A percentile compares a stretch with the other conserved stretches of the same genome.
Evolutionary conservation across 2,888 invertebrate species (phyloP).

Genomic region (Acrobasis consociella): DNA sequence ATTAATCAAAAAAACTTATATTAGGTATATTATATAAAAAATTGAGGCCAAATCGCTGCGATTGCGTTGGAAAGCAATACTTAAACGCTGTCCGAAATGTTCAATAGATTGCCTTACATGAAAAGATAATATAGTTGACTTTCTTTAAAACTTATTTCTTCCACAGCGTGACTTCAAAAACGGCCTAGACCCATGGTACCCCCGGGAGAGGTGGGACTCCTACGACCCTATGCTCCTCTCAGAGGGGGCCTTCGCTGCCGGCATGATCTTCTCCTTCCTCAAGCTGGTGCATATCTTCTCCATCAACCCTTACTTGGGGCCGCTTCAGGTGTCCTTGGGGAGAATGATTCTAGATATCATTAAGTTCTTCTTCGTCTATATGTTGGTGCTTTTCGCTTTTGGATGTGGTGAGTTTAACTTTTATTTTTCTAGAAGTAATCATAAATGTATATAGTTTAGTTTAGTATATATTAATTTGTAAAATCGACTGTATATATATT

Average conservation of each 20-base stretch:
- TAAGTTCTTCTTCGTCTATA: slow-evolving; percentile 97
- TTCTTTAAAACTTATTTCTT: neutral
- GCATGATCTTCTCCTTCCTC: slow-evolving; percentile 97
- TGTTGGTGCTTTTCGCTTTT: slow-evolving; percentile 96
- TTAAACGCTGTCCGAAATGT: too few species aligned
- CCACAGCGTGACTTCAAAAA: slow-evolving; percentile 86
- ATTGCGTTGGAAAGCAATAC: too few species aligned
- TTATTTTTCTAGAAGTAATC: neutral
- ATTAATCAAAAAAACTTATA: too few species aligned
- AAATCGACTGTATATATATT: too few species aligned
- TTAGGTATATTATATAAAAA: too few species aligned
- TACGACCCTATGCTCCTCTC: slow-evolving; percentile 97
- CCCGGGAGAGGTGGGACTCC: slow-evolving; percentile 95
- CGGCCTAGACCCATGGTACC: slow-evolving; percentile 91
- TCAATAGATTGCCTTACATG: too few species aligned
- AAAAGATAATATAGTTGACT: too few species aligned
- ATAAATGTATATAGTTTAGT: too few species aligned
- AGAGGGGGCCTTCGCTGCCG: slow-evolving; percentile 97
- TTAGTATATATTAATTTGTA: too few species aligned
- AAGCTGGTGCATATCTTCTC: slow-evolving; percentile 98
- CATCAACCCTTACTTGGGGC: slow-evolving; percentile 97
- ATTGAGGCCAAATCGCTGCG: too few species aligned
- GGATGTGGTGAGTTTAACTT: slow-evolving; percentile 89
- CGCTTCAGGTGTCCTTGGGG: slow-evolving; percentile 95
- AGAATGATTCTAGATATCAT: slow-evolving; percentile 97